Evolutionary conservation across 2,113 vertebrate genomes (phyloP).

Genomic region (Alces alces): DNA sequence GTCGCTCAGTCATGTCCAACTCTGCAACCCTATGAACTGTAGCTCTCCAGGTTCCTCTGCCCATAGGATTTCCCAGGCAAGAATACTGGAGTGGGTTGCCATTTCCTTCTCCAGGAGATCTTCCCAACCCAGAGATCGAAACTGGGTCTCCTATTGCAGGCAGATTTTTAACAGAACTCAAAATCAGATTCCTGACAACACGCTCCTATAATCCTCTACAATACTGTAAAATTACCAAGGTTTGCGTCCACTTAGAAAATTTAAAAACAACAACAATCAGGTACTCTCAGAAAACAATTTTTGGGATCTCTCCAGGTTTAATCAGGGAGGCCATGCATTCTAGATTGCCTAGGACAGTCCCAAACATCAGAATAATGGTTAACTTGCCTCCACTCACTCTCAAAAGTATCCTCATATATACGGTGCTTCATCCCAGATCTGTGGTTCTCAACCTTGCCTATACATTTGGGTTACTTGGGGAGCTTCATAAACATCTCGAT

Average conservation of each 20-base stretch:
- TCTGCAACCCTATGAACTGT: neutral
- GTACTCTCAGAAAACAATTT: neutral
- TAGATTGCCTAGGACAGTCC: neutral
- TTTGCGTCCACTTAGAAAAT: neutral
- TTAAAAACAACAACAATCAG: neutral
- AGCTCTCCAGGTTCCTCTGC: neutral
- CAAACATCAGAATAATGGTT: neutral
- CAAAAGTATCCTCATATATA: neutral
- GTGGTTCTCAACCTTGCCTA: neutral
- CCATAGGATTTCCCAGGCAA: neutral
- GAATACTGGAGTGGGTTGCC: neutral
- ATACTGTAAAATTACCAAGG: neutral
- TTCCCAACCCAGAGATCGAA: neutral
- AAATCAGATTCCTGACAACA: neutral
- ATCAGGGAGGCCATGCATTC: neutral
- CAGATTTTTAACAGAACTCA: neutral
- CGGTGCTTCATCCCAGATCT: too few relatives aligned
- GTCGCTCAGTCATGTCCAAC: neutral
- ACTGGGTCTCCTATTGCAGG: neutral
- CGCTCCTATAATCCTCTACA: neutral
- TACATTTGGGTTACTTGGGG: neutral
- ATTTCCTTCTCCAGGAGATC: neutral
- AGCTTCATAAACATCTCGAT: neutral
- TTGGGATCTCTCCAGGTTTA: neutral
- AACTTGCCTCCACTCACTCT: neutral